phyloP scores from a whole-genome alignment of 2,797 vertebrate species.

The Phylloscopus collybita region DNA sequence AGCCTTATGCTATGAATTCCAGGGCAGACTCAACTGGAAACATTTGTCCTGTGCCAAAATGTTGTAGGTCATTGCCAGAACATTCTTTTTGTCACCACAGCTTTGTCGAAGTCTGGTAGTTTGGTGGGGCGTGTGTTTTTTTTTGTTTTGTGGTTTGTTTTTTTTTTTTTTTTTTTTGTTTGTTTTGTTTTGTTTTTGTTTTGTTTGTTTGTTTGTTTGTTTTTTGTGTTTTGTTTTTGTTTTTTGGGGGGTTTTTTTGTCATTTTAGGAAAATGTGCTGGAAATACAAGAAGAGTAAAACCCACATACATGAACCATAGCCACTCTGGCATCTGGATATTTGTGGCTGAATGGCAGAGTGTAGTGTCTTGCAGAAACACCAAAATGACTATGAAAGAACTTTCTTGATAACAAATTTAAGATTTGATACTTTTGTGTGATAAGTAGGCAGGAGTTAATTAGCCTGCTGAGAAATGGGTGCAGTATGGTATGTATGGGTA shows the following conservation, averaged over 20 bases:
- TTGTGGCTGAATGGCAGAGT: background rate
- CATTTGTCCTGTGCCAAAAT: background rate
- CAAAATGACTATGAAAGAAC: background rate
- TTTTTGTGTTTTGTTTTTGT: too few species aligned
- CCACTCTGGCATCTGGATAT: background rate
- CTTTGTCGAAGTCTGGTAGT: background rate
- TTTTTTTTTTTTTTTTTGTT: too few species aligned
- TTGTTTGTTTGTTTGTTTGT: too few species aligned
- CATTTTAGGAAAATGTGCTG: background rate
- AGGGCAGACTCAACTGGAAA: background rate
- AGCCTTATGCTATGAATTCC: background rate
- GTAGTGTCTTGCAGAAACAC: background rate
- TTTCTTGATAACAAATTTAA: background rate
- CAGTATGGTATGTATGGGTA: background rate
- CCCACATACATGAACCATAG: accelerated
- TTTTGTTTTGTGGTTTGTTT: too few species aligned
- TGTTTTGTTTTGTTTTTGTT: too few species aligned
- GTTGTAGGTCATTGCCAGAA: background rate
- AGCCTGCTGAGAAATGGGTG: background rate
- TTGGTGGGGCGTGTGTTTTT: too few species aligned
- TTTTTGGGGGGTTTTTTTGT: background rate
- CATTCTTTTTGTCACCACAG: background rate
- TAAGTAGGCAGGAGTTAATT: background rate
- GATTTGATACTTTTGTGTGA: background rate
- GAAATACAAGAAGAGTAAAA: background rate